These are phyloP conservation scores for Cepaea hortensis DNA, from an alignment of 2,888 invertebrate species.

Conservation along the genomic window DNA sequence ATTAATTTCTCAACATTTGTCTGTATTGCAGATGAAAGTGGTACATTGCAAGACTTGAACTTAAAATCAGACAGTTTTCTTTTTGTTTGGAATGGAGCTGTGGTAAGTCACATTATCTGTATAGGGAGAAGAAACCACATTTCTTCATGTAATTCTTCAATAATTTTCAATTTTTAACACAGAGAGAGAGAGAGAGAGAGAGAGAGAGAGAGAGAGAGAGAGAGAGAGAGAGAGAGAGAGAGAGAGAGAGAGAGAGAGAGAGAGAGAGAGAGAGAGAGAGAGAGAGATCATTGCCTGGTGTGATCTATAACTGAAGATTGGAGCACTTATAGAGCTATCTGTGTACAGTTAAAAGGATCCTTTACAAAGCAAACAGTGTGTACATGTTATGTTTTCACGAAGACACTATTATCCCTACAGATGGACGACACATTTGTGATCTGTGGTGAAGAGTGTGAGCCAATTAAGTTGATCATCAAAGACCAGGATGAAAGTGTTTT, in stretches of 20 bases:
- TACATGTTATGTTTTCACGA: too few species aligned
- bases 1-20: neutral
- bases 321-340: neutral
- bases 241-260: too few species aligned
- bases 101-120: conserved; percentile 55
- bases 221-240: too few species aligned
- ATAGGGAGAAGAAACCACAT: neutral
- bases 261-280: too few species aligned
- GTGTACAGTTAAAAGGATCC: neutral
- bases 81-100: conserved; percentile 72
- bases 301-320: too few species aligned
- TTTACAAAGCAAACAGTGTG: neutral
- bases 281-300: too few species aligned
- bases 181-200: too few species aligned
- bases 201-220: too few species aligned
- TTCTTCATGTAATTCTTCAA: too few species aligned
- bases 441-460: conserved; percentile 63
- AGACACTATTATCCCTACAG: conserved; percentile 49
- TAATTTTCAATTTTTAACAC: too few species aligned
- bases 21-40: conserved; percentile 58
- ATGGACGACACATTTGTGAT: conserved; percentile 61
- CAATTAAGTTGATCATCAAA: conserved; percentile 62
- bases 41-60: conserved; percentile 55
- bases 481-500: conserved; percentile 20
- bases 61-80: conserved; percentile 62